Percentiles rank a stretch among this genome's conserved stretches.
phyloP scores from a whole-genome alignment of 2,797 vertebrate genomes.

The Acanthurus leucopareius region DNA sequence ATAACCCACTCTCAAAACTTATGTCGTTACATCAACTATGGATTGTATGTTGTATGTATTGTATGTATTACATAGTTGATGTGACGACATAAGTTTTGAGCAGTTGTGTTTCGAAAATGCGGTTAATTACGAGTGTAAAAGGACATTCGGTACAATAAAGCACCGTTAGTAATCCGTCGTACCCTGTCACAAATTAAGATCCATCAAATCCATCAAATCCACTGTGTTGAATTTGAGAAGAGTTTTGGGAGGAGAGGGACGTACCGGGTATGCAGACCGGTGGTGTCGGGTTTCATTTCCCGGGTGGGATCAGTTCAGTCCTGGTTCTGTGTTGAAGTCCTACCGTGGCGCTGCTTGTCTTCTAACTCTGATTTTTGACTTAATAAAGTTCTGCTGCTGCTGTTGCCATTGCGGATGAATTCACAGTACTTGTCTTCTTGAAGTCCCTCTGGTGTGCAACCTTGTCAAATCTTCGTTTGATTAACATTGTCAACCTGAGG shows the following conservation, averaged over 20 bases:
- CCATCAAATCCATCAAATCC: too few species aligned
- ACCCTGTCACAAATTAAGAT: too few species aligned
- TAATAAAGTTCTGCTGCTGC: slow-evolving; percentile 39
- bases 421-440: neutral
- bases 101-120: too few species aligned
- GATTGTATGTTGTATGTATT: too few species aligned
- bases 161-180: too few species aligned
- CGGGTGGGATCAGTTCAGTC: slow-evolving; percentile 59
- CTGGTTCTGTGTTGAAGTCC: slow-evolving; percentile 50
- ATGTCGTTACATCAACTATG: too few species aligned
- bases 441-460: slow-evolving; percentile 25
- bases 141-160: too few species aligned
- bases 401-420: slow-evolving; percentile 35
- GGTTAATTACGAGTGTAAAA: too few species aligned
- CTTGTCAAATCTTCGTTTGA: neutral
- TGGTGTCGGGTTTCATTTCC: slow-evolving; percentile 74
- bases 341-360: slow-evolving; percentile 22
- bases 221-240: too few species aligned
- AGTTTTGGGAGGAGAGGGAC: slow-evolving; percentile 22
- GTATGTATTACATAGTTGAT: too few species aligned
- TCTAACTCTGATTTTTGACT: slow-evolving; percentile 13
- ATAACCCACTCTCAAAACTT: too few species aligned
- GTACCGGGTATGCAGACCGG: neutral
- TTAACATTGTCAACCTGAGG: slow-evolving; percentile 46
- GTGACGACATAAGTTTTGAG: too few species aligned